Base-by-base conservation (phyloP, 2,113 vertebrate genomes). In the Nothoprocta perdicaria region DNA sequence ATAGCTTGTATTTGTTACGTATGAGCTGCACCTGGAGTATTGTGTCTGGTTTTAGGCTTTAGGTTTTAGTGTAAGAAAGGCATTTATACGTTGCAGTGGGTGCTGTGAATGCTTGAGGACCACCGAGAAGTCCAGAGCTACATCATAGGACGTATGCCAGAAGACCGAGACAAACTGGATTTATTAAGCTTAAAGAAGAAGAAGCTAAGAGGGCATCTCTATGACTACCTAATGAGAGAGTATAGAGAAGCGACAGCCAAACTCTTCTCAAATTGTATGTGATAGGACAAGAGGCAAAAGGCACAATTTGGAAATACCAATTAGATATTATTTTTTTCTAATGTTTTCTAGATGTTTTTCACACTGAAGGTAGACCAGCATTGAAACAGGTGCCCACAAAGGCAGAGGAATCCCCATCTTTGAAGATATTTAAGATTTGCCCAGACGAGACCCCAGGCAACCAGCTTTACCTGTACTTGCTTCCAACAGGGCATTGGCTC, bases 281-380 rank as follows among this genome's bases (percentile, higher is more conserved):
- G 68, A 16, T 38, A 80, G 46, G 14, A 88, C 38, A 79, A 87
- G 41, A 53, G 46, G 35, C 35, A 89, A 50, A 46, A 90, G 46
- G 16, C 41, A 57, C 5, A 46, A 46, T 41, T 27, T 0, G 1
- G 17, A 82, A 85, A 61, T 68, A 21, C 5, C 1, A 1, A 9
- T 46, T 38, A 41, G 58, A 38, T 52, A n/a, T 27, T 73, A 43
- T 12, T 43, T 43, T 43, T 43, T 43, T 43, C 41, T 43, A 43
- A 14, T 13, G 41, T 43, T 43, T 43, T 43, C 41, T 43, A 14
- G 41, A 43, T 35, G 3, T 60, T 65, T 65, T 79, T 67, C 21
- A 16, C 24, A 12, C 3, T 0, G 0, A 66, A 2, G 1, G 18
- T 69, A 14, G 6, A 41, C 24, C 72, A 4, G 48, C 6, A 55